Base-by-base conservation (phyloP, 2,797 vertebrate genomes). In the Discoglossus pictus region DNA sequence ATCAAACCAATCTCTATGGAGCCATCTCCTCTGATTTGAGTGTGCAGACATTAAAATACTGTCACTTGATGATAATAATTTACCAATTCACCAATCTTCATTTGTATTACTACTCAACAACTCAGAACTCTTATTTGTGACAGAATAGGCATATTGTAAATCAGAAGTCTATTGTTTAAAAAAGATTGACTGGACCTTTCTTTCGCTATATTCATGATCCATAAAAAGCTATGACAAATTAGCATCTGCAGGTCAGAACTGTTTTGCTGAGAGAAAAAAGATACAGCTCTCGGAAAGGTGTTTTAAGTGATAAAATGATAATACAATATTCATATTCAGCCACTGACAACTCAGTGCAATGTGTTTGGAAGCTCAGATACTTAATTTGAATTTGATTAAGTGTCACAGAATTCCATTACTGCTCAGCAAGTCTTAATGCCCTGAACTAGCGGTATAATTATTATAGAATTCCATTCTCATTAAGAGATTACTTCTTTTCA, bases 361-460 rank as follows among this genome's bases (percentile, higher is more conserved):
- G 21, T 35, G 27, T 46, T 60, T 60, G 25, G 15, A 43, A 43
- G 39, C 55, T 25, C 15, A 39, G 21, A 21, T 34, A 35, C 25
- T 20, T 46, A 60, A 60, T 46, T 60, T 60, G 56, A 44, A 46
- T 46, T 60, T 60, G 27, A 60, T 60, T 34, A 60, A 60, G 16
- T 34, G 16, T 6, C 9, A 17, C 13, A 46, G 40, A 60, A 21
- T 46, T 17, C 17, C 21, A 21, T 60, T 34, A 34, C 17, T 60
- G 40, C 13, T n/a, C 16, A 21, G 25, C 23, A 34, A 27, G 24
- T 20, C 21, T 56, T 31, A 25, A 15, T 21, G 25, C 27, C 23
- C 23, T 42, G 23, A 46, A 12, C 27, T 60, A 20, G 42, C 24
- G 15, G 34, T 27, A 60, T 17, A 60, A 60, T 60, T 21, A 46